Percentiles rank a stretch among this genome's conserved stretches.
Evolutionary conservation across 92 coral and sea anemone genomes (phyloP).

Genomic region (Hydrozoanthus gracilis): DNA sequence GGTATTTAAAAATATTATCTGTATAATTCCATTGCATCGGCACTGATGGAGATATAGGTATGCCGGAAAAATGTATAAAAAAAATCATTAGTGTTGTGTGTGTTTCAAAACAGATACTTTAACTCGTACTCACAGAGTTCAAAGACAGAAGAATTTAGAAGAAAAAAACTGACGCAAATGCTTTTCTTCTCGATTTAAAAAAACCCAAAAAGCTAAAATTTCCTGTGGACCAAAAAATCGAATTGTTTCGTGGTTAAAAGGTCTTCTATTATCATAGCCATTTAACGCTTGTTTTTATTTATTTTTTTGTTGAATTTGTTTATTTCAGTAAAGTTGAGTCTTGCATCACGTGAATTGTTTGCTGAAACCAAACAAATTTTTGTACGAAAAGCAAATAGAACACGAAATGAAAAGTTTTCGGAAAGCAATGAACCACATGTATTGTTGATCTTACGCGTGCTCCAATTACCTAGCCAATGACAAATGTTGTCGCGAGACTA

Average conservation of each 20-base stretch:
- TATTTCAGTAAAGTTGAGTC: neutral
- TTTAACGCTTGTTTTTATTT: neutral
- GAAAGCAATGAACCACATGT: neutral
- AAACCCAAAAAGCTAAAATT: too few relatives aligned
- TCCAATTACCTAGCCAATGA: neutral
- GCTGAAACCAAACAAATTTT: constrained; percentile 1
- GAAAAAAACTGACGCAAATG: neutral
- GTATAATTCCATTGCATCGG: too few relatives aligned
- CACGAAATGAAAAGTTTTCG: neutral
- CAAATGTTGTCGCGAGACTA: neutral
- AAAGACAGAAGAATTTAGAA: neutral
- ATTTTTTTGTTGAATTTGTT: neutral
- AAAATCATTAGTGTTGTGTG: neutral
- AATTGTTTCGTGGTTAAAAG: too few relatives aligned
- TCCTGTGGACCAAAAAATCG: too few relatives aligned
- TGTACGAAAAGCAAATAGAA: constrained; percentile 11
- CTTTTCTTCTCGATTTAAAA: neutral
- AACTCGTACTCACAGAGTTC: neutral
- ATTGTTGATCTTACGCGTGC: neutral
- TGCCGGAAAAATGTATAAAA: too few relatives aligned
- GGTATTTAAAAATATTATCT: too few relatives aligned
- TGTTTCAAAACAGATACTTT: neutral
- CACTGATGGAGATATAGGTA: too few relatives aligned
- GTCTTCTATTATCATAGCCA: neutral
- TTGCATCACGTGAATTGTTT: constrained; percentile 6